These are phyloP conservation scores for Apis florea DNA, from an alignment of 1,140 invertebrate species.

Conservation along the genomic window DNA sequence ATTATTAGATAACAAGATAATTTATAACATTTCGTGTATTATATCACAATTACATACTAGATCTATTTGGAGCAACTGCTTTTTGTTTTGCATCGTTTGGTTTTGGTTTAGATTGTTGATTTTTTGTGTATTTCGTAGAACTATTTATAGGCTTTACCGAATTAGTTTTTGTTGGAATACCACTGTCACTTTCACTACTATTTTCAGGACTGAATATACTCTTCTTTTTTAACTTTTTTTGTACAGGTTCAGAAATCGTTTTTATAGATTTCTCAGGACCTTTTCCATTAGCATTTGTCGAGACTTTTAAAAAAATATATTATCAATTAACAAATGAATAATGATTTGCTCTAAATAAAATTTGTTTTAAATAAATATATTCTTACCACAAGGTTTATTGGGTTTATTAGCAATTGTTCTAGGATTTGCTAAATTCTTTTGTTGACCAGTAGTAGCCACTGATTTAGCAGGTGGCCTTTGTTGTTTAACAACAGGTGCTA, in stretches of 20 bases:
- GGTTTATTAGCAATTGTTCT: constrained; percentile 69
- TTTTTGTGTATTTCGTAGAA: constrained; percentile 69
- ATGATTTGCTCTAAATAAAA: background rate
- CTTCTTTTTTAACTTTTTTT: constrained; percentile 86
- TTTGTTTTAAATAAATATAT: constrained; percentile 16
- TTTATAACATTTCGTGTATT: background rate
- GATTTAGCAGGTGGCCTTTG: constrained; percentile 74
- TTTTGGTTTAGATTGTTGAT: constrained; percentile 71
- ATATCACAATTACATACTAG: constrained; percentile 64
- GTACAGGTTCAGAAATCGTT: constrained; percentile 72
- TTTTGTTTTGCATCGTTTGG: constrained; percentile 70
- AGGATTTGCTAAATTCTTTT: constrained; percentile 69
- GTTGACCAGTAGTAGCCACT: constrained; percentile 61
- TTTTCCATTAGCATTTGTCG: constrained; percentile 65
- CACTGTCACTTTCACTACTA: constrained; percentile 86
- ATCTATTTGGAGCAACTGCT: constrained; percentile 64
- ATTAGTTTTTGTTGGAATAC: constrained; percentile 69
- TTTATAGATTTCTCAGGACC: constrained; percentile 73
- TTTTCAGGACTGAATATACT: constrained; percentile 92
- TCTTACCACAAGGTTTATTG: constrained; percentile 72
- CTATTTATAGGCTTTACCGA: constrained; percentile 64
- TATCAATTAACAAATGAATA: background rate
- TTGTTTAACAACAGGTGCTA: constrained; percentile 76
- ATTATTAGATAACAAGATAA: background rate
- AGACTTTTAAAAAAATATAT: constrained; percentile 30